Evolutionary conservation across 2,113 vertebrate species (phyloP).

Genomic region (Halcyon senegalensis): DNA sequence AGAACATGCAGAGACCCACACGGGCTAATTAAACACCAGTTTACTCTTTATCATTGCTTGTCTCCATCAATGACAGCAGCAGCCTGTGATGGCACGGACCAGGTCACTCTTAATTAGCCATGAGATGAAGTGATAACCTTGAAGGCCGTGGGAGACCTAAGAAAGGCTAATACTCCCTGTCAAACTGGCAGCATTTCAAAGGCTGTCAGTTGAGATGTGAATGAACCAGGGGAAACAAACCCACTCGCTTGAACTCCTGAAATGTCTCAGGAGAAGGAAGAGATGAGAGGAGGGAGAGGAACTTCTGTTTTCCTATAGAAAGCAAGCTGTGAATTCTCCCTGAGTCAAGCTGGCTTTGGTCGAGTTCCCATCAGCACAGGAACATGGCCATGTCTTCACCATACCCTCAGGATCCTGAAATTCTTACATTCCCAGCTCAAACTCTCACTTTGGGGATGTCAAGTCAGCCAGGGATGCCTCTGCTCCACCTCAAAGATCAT

Average conservation of each 20-base stretch:
- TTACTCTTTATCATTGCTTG: not conserved
- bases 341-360: not conserved
- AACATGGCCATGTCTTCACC: too few relatives aligned
- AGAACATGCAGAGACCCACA: not conserved
- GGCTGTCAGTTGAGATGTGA: not conserved
- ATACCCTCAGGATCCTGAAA: not conserved
- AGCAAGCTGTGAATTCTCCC: not conserved
- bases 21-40: not conserved
- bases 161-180: not conserved
- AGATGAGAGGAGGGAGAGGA: not conserved
- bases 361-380: not conserved
- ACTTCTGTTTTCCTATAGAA: not conserved
- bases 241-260: rapidly evolving
- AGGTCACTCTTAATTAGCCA: not conserved
- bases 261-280: not conserved
- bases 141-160: not conserved
- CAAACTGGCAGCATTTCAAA: not conserved
- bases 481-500: too few relatives aligned
- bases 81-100: not conserved
- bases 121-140: not conserved
- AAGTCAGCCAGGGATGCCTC: not conserved
- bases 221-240: not conserved
- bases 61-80: not conserved
- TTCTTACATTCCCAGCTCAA: not conserved
- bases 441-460: not conserved